Base-by-base conservation (phyloP, 2,888 invertebrate species). In the Abscondita cerata region DNA sequence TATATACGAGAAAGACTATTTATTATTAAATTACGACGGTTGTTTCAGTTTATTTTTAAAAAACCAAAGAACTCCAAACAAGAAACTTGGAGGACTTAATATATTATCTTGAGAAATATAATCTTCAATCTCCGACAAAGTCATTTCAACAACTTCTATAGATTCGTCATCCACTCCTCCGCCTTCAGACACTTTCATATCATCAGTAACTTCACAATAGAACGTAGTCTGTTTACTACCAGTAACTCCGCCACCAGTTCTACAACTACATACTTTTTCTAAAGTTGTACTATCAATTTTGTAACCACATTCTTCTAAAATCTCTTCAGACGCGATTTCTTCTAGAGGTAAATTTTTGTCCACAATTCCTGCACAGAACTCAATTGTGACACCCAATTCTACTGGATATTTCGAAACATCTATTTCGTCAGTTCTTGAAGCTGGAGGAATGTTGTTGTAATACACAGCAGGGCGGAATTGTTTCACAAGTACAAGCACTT, bases 241-340 rank as follows among this genome's bases (percentile, higher is more conserved):
- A 19, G 90, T 86, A 1, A 90, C 85, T 13, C 95, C 92, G 1
- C 93, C 90, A 33, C 88, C 89, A 41, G 90, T 90, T 89, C 91
- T 86, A 73, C 88, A 92, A 1, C 87, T 85, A 63, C 87, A 84
- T 52, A 94, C 82, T 81, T 84, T 83, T 40, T 89, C 82, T 59
- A 95, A 82, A 13, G 85, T 82, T 0, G 83, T 81, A 0, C 87
- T 59, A 0, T 91, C 85, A 0, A 96, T 92, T 75, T 92, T 85
- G 80, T 96, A 98, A 0, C 98, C 98, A 79, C 96, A 96, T 78
- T 98, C 98, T 78, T 98, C 98, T 2, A 91, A 75, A 1, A 96
- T 85, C 78, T 98, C 98, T 70, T 93, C 94, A 59, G 84, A 85
- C 0, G 96, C 96, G 52, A 95, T 95, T 76, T 95, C 89, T 46